A percentile compares a stretch with the other conserved stretches of the same genome.
These are phyloP conservation scores for Gymnorhina tibicen DNA, from an alignment of 2,113 vertebrate genomes.

Conservation along the genomic window DNA sequence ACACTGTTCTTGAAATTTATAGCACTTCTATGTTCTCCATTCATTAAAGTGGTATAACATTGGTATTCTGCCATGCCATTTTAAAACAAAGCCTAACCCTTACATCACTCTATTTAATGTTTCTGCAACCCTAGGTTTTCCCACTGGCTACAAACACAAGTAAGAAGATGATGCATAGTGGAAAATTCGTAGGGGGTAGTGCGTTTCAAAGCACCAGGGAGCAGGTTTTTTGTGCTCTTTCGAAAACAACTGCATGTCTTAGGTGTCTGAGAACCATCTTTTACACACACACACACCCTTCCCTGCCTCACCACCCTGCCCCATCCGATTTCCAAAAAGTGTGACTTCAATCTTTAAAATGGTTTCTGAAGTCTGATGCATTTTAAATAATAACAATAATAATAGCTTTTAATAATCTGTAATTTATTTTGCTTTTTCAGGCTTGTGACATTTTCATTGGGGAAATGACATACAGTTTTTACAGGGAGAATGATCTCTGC, in stretches of 20 bases:
- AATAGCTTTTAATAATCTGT: neutral
- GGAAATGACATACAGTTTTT: neutral
- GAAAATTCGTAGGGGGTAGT: neutral
- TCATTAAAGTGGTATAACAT: neutral
- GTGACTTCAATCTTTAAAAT: neutral
- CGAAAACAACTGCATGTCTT: neutral
- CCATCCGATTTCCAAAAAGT: neutral
- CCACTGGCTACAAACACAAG: neutral
- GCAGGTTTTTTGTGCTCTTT: neutral
- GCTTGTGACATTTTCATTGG: neutral
- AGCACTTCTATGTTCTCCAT: neutral
- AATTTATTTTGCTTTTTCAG: neutral
- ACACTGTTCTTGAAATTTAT: neutral
- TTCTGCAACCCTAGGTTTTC: neutral
- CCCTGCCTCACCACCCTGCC: fast-evolving
- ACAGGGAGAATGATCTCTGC: neutral
- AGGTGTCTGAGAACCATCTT: neutral
- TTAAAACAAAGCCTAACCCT: neutral
- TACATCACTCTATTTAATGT: neutral
- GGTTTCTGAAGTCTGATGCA: neutral
- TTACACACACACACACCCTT: neutral
- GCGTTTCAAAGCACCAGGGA: neutral
- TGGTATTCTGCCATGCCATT: neutral
- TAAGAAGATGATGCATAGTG: neutral
- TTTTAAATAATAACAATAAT: neutral